Conservation (phyloP, 2,113 vertebrate species). For the Dryoscopus gambensis region DNA sequence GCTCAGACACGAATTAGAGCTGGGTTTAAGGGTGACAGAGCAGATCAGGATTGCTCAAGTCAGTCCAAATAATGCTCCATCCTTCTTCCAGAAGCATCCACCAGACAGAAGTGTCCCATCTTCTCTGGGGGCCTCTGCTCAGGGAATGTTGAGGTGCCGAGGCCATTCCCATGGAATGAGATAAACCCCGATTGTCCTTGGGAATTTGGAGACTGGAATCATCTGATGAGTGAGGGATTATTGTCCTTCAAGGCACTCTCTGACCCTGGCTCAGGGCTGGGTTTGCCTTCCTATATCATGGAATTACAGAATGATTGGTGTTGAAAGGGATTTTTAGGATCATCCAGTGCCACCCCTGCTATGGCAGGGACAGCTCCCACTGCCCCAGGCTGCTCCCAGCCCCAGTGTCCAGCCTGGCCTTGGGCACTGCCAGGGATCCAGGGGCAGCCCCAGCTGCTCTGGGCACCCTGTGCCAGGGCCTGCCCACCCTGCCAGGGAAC, state of each 20-base stretch:
- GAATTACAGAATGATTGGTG: fast-evolving
- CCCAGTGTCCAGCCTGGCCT: not conserved
- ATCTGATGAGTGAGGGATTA: not conserved
- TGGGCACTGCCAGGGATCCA: not conserved
- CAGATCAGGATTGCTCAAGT: not conserved
- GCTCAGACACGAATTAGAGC: not conserved
- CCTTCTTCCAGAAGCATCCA: not conserved
- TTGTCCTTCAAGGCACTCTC: not conserved
- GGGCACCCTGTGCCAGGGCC: not conserved
- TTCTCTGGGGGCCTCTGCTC: not conserved
- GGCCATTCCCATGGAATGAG: not conserved
- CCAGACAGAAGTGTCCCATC: not conserved
- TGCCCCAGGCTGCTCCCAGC: not conserved
- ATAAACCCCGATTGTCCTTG: not conserved
- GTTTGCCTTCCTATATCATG: not conserved
- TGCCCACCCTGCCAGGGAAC: not conserved
- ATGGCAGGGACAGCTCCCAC: not conserved
- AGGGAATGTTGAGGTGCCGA: not conserved
- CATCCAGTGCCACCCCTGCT: fast-evolving
- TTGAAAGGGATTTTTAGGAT: not conserved
- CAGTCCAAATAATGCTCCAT: not conserved
- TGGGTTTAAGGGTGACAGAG: not conserved
- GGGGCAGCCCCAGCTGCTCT: not conserved
- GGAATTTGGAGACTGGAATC: not conserved
- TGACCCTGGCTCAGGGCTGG: not conserved